phyloP scores from a whole-genome alignment of 2,113 vertebrate genomes.

The Scalopus aquaticus region DNA sequence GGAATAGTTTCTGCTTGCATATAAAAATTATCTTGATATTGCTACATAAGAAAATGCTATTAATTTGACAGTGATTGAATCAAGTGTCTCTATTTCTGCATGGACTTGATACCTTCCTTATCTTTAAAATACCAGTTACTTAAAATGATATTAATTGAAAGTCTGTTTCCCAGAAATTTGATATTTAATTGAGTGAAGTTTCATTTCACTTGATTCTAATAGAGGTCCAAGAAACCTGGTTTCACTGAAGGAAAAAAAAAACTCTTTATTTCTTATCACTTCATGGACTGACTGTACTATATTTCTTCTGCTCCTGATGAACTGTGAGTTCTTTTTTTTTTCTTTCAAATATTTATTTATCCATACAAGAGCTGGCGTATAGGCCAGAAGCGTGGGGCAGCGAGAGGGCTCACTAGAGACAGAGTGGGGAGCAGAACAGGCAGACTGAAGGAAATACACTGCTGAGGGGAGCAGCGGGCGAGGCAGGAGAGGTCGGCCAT shows the following conservation, averaged over 20 bases:
- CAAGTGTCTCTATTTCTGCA: not conserved
- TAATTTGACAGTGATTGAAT: not conserved
- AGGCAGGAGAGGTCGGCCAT: too few relatives aligned
- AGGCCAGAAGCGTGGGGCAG: too few relatives aligned
- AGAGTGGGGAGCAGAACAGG: too few relatives aligned
- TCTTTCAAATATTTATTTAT: too few relatives aligned
- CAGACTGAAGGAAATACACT: too few relatives aligned
- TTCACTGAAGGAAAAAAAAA: not conserved
- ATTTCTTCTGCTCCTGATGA: not conserved
- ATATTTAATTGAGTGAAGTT: not conserved
- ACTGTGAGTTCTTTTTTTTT: not conserved
- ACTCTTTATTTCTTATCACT: not conserved
- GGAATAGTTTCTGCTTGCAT: not conserved
- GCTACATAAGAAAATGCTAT: not conserved
- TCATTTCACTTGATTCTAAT: not conserved
- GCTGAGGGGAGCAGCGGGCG: too few relatives aligned
- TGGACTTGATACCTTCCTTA: not conserved
- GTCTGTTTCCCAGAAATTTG: not conserved
- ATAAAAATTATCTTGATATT: not conserved
- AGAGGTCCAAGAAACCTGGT: not conserved
- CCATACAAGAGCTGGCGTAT: too few relatives aligned
- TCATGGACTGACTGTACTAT: not conserved
- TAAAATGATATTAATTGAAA: not conserved
- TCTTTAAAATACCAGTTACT: not conserved
- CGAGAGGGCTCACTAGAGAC: too few relatives aligned